Percentiles rank a stretch among this genome's conserved stretches.
Evolutionary conservation across 2,797 vertebrate species (phyloP).

Genomic region (Thalassophryne amazonica): DNA sequence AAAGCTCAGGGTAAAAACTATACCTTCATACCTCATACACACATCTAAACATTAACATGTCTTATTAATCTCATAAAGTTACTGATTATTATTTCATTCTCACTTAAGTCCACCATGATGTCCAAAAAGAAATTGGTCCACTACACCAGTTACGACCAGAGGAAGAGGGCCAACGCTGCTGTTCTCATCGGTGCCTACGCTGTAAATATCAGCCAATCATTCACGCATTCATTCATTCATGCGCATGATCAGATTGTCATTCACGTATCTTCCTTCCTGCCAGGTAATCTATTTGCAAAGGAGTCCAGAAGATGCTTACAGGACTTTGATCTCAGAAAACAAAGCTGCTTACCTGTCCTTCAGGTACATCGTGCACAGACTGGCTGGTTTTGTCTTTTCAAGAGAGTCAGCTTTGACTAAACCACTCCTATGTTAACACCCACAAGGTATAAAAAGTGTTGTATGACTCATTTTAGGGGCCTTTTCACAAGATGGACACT

Average conservation of each 20-base stretch:
- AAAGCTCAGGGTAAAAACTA: conserved; percentile 89
- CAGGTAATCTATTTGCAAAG: conserved; percentile 92
- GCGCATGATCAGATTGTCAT: not conserved
- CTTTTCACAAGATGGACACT: too few relatives aligned
- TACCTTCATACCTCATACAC: not conserved
- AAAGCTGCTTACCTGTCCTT: conserved; percentile 85
- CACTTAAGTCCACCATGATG: conserved; percentile 85
- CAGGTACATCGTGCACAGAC: too few relatives aligned
- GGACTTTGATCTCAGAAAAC: conserved; percentile 83
- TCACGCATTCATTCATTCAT: not conserved
- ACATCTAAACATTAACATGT: not conserved
- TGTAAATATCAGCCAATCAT: conserved; percentile 69
- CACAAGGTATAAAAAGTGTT: too few relatives aligned
- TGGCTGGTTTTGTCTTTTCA: too few relatives aligned
- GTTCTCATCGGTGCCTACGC: conserved; percentile 89
- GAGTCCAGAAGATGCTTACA: conserved; percentile 88
- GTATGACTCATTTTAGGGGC: too few relatives aligned
- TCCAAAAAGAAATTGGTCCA: conserved; percentile 90
- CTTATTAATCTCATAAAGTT: not conserved
- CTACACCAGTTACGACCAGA: conserved; percentile 87
- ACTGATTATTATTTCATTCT: not conserved
- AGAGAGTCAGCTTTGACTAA: not conserved
- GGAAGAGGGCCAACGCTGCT: conserved; percentile 89
- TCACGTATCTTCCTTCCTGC: not conserved
- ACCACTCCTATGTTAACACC: not conserved